phyloP scores from a whole-genome alignment of 2,797 vertebrate species.

The Enteromius argenteus region DNA sequence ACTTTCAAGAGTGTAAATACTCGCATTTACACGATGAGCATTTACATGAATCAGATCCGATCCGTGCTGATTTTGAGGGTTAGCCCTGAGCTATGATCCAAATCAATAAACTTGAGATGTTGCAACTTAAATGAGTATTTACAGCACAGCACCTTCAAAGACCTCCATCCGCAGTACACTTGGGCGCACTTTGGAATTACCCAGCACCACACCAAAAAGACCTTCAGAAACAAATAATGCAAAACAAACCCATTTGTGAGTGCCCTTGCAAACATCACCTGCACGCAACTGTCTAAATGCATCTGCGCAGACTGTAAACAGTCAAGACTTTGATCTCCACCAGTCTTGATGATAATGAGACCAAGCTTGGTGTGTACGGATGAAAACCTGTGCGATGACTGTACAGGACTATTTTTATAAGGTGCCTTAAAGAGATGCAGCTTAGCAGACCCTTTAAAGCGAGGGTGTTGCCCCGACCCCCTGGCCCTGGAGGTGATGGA shows the following conservation, averaged over 20 bases:
- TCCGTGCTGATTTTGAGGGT: not conserved
- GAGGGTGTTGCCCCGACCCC: constrained; percentile 73
- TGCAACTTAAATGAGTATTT: not conserved
- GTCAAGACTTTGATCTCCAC: constrained; percentile 49
- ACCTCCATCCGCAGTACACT: not conserved
- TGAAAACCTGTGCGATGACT: constrained; percentile 29
- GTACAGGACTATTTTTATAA: constrained; percentile 76
- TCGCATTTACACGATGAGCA: not conserved
- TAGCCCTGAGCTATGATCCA: not conserved
- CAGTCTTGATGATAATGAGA: constrained; percentile 34
- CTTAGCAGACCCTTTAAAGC: constrained; percentile 46
- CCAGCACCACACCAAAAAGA: constrained; percentile 37
- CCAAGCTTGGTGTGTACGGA: constrained; percentile 48
- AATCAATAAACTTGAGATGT: not conserved
- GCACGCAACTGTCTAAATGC: constrained; percentile 14
- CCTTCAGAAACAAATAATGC: constrained; percentile 27
- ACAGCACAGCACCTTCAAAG: constrained; percentile 25
- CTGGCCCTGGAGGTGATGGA: constrained; percentile 77
- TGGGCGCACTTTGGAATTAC: not conserved
- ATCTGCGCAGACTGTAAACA: constrained; percentile 43
- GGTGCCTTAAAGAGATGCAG: constrained; percentile 71
- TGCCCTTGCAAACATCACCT: constrained; percentile 22
- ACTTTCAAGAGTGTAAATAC: not conserved
- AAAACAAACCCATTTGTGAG: constrained; percentile 25
- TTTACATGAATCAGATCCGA: not conserved